Evolutionary conservation across 2,113 vertebrate species (phyloP).

Genomic region (Coturnix japonica): DNA sequence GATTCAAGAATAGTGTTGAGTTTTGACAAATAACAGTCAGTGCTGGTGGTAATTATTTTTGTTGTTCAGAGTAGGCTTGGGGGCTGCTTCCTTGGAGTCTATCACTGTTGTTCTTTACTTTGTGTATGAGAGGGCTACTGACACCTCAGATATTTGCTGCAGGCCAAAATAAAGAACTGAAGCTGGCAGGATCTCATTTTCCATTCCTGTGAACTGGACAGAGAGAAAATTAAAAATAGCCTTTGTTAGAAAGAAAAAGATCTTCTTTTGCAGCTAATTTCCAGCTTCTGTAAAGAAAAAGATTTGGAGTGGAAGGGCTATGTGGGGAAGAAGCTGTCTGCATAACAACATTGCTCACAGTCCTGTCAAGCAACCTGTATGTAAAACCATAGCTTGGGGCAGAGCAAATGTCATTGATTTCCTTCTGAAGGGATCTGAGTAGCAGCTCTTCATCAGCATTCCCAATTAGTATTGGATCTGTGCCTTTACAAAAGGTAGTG

Average conservation of each 20-base stretch:
- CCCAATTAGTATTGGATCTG: neutral
- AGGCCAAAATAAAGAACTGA: constrained; percentile 20
- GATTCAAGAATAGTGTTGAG: constrained; percentile 53
- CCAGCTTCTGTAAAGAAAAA: neutral
- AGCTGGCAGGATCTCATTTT: neutral
- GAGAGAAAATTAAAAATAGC: neutral
- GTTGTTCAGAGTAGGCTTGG: neutral
- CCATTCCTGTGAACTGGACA: neutral
- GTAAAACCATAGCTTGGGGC: neutral
- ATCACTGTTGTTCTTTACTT: neutral
- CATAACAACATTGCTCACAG: neutral
- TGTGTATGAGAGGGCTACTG: neutral
- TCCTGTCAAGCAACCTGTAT: neutral
- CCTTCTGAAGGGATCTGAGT: neutral
- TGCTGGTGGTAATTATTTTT: constrained; percentile 55
- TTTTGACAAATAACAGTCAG: constrained; percentile 59
- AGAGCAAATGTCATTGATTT: neutral
- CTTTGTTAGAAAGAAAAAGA: neutral
- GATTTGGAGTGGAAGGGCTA: neutral
- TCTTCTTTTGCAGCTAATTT: neutral
- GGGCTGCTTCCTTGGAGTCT: constrained; percentile 41
- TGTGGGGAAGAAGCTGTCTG: neutral
- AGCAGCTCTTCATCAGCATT: neutral
- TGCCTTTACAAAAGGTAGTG: neutral
- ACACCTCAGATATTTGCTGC: constrained; percentile 24